phyloP scores from a whole-genome alignment of 2,888 invertebrate species.

The Napeogenes inachia region DNA sequence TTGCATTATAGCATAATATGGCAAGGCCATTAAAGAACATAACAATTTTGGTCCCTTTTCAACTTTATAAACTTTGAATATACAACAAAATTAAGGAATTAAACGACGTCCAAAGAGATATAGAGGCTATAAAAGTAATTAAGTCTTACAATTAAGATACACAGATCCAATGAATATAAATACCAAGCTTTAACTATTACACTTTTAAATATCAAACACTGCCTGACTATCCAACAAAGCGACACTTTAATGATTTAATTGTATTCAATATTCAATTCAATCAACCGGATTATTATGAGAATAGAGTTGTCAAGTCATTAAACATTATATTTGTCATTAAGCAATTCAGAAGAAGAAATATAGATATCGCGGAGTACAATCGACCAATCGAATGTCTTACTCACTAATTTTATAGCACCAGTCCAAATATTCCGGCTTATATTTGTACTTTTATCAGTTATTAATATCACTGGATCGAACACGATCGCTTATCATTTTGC shows the following conservation, averaged over 20 bases:
- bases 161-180: slow-evolving; percentile 9
- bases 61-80: slow-evolving; percentile 24
- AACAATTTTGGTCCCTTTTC: slow-evolving; percentile 31
- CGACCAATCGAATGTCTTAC: not conserved
- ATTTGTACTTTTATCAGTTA: slow-evolving; percentile 24
- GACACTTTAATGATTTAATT: not conserved
- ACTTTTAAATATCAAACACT: slow-evolving; percentile 17
- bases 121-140: slow-evolving; percentile 16
- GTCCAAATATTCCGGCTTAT: slow-evolving; percentile 17
- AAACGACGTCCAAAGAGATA: slow-evolving; percentile 14
- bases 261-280: not conserved
- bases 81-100: slow-evolving; percentile 18
- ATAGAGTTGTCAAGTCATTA: not conserved
- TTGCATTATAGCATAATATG: slow-evolving; percentile 8
- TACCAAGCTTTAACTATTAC: slow-evolving; percentile 14
- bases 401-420: slow-evolving; percentile 16
- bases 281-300: not conserved
- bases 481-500: slow-evolving; percentile 68
- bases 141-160: slow-evolving; percentile 6
- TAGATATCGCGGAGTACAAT: not conserved
- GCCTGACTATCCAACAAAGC: slow-evolving; percentile 6
- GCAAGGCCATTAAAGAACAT: slow-evolving; percentile 23
- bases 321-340: not conserved
- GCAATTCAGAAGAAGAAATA: not conserved
- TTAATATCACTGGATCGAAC: slow-evolving; percentile 69